Percentiles rank a stretch among this genome's conserved stretches.
Evolutionary conservation across 2,888 invertebrate species (phyloP).

Genomic region (Seira musarum): DNA sequence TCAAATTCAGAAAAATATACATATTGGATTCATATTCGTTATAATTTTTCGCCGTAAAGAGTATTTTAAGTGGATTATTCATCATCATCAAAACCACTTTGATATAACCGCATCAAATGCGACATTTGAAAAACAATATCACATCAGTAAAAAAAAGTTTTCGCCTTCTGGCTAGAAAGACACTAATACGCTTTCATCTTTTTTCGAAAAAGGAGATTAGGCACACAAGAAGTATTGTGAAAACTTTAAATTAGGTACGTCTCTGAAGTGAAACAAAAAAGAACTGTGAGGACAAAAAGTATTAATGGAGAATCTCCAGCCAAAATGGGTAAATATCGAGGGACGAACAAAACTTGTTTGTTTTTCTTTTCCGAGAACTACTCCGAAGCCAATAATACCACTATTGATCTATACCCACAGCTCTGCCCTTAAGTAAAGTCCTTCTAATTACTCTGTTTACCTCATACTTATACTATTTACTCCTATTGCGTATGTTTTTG

Average conservation of each 20-base stretch:
- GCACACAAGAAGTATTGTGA: background rate
- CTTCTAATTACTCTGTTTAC: background rate
- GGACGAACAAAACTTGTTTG: background rate
- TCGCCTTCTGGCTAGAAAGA: too few species aligned
- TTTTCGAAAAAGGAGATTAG: background rate
- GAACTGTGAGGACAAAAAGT: background rate
- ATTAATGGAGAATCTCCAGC: background rate
- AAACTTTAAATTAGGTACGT: too few species aligned
- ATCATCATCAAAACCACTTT: too few species aligned
- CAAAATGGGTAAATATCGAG: background rate
- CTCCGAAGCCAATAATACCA: background rate
- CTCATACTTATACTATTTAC: background rate
- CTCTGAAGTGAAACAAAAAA: too few species aligned
- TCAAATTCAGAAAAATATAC: too few species aligned
- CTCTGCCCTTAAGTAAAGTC: background rate
- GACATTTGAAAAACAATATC: too few species aligned
- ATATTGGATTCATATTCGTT: too few species aligned
- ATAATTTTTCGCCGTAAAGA: too few species aligned
- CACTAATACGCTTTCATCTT: too few species aligned
- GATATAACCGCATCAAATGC: too few species aligned
- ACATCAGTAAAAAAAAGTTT: too few species aligned
- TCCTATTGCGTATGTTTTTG: background rate
- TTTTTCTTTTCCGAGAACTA: background rate
- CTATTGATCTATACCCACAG: background rate
- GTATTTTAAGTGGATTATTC: too few species aligned